Evolutionary conservation across 2,113 vertebrate species (phyloP).

Genomic region (Amia ocellicauda): DNA sequence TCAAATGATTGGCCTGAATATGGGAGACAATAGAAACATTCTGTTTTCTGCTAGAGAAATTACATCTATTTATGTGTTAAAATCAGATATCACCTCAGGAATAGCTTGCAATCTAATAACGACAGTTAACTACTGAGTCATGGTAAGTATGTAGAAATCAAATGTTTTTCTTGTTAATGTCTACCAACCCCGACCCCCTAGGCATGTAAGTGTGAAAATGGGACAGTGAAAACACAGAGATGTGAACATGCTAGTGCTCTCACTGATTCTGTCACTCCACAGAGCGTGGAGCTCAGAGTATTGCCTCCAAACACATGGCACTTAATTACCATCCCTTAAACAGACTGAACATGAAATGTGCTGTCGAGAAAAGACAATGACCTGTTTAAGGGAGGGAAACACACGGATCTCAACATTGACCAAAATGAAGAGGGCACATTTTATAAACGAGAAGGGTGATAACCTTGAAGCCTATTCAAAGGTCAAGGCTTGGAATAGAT

Average conservation of each 20-base stretch:
- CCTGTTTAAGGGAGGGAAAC: neutral
- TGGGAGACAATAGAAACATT: too few species aligned
- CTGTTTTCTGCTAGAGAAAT: too few species aligned
- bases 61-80: too few species aligned
- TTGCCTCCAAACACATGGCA: neutral
- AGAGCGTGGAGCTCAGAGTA: neutral
- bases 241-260: neutral
- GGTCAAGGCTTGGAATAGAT: constrained; percentile 2
- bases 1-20: too few species aligned
- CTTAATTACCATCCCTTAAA: neutral
- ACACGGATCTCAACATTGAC: too few species aligned
- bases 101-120: too few species aligned
- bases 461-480: constrained; percentile 1
- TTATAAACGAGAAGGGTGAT: neutral
- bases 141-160: too few species aligned
- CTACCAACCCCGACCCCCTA: too few species aligned
- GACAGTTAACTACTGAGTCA: too few species aligned
- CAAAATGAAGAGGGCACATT: too few species aligned
- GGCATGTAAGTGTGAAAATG: neutral
- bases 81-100: too few species aligned
- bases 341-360: neutral
- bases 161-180: too few species aligned
- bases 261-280: neutral
- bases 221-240: neutral
- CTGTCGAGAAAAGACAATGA: neutral